phyloP scores from a whole-genome alignment of 2,113 vertebrate genomes.

The Baryphthengus martii region DNA sequence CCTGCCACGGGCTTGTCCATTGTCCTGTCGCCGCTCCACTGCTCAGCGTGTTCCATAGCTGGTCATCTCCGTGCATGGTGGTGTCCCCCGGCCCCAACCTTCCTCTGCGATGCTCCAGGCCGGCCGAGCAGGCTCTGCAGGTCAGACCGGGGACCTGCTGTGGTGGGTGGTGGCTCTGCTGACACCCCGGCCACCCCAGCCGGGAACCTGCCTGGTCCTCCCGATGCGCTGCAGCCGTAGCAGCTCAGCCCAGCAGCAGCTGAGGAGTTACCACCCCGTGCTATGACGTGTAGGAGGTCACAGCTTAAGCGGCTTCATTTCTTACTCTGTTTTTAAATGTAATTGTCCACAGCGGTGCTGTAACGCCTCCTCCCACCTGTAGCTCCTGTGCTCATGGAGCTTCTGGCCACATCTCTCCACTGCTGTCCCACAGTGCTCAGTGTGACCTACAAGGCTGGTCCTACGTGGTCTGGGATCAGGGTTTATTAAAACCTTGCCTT shows the following conservation, averaged over 20 bases:
- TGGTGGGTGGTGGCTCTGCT: background rate
- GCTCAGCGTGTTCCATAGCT: fast-evolving
- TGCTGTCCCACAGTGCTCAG: background rate
- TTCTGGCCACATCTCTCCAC: background rate
- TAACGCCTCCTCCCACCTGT: background rate
- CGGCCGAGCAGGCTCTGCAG: background rate
- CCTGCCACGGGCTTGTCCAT: background rate
- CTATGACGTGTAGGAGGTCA: background rate
- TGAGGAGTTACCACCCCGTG: fast-evolving
- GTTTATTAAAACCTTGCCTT: background rate
- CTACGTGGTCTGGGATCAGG: background rate
- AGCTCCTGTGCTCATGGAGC: background rate
- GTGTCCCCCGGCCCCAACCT: background rate
- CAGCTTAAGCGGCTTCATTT: fast-evolving
- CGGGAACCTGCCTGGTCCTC: background rate
- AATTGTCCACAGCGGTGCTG: background rate
- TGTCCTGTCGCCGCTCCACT: background rate
- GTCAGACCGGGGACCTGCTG: background rate
- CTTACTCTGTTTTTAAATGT: background rate
- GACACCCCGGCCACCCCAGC: background rate
- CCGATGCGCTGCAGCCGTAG: fast-evolving
- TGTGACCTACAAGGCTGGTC: background rate
- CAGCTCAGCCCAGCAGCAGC: background rate
- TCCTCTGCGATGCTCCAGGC: background rate
- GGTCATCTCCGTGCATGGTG: background rate